Percentiles rank a stretch among this genome's conserved stretches.
phyloP scores from a whole-genome alignment of 1,140 invertebrate species.

The Monochamus saltuarius region DNA sequence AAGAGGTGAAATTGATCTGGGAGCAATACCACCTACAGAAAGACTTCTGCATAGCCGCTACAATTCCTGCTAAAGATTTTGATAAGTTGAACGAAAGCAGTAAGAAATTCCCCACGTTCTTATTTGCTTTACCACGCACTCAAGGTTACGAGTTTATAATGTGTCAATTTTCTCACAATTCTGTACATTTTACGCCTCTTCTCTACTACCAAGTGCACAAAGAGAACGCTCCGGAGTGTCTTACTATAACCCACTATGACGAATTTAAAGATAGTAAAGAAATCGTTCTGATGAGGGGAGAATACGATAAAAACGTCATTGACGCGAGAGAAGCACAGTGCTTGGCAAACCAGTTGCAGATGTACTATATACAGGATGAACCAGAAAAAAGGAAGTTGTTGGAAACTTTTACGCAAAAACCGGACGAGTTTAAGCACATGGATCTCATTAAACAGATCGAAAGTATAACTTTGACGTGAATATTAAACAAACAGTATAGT shows the following conservation, averaged over 20 bases:
- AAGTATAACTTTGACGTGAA: slow-evolving; percentile 52
- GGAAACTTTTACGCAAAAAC: slow-evolving; percentile 69
- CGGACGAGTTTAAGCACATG: slow-evolving; percentile 79
- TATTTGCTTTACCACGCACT: slow-evolving; percentile 77
- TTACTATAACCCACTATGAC: slow-evolving; percentile 79
- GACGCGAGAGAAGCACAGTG: slow-evolving; percentile 79
- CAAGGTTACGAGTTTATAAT: slow-evolving; percentile 89
- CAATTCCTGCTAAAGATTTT: slow-evolving; percentile 64
- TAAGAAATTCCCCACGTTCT: slow-evolving; percentile 68
- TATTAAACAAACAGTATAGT: neutral
- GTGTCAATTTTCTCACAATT: slow-evolving; percentile 71
- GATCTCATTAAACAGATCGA: slow-evolving; percentile 80
- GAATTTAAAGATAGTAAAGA: slow-evolving; percentile 77
- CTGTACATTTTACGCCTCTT: slow-evolving; percentile 85
- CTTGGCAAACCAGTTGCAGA: slow-evolving; percentile 80
- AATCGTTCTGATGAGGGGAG: slow-evolving; percentile 83
- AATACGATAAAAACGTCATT: slow-evolving; percentile 81
- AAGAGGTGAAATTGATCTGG: slow-evolving; percentile 80
- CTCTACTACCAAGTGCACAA: slow-evolving; percentile 85
- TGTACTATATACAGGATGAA: slow-evolving; percentile 77
- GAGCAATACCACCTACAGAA: slow-evolving; percentile 77
- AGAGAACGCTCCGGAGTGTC: slow-evolving; percentile 88
- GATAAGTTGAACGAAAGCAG: slow-evolving; percentile 60
- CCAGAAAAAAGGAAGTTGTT: slow-evolving; percentile 65
- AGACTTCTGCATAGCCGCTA: slow-evolving; percentile 69